Percentiles rank a stretch among this genome's conserved stretches.
These are phyloP conservation scores for Oscheius sp. DNA, from an alignment of 2,888 invertebrate species.

Conservation along the genomic window DNA sequence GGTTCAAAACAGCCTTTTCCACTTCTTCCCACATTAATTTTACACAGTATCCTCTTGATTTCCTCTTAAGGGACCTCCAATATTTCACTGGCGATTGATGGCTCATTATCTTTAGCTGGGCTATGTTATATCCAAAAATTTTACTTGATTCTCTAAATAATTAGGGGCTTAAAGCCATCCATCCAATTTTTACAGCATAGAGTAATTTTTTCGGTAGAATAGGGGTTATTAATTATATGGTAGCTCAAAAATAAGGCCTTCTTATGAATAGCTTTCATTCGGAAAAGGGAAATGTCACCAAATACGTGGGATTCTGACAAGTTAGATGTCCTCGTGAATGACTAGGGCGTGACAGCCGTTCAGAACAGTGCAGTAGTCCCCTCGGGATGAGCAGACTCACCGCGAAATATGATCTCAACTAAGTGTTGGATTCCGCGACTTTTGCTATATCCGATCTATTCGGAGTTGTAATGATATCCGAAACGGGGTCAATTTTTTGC, in stretches of 20 bases:
- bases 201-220: no score
- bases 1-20: not conserved
- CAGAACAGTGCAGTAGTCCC: not conserved
- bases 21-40: not conserved
- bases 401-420: not conserved
- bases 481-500: no score
- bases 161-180: no score
- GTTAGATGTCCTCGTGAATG: not conserved
- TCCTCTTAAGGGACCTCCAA: not conserved
- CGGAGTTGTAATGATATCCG: no score
- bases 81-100: conserved; percentile 2
- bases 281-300: no score
- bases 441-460: not conserved
- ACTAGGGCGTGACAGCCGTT: conserved; percentile 19
- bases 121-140: not conserved
- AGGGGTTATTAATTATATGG: no score
- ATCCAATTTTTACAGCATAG: no score
- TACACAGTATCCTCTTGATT: not conserved
- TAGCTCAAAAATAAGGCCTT: no score
- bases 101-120: not conserved
- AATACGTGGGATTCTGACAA: not conserved
- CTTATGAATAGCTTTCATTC: no score
- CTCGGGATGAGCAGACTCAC: no score
- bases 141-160: not conserved
- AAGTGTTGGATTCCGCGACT: not conserved